Evolutionary conservation across 2,797 vertebrate genomes (phyloP).

Genomic region (Betta splendens): DNA sequence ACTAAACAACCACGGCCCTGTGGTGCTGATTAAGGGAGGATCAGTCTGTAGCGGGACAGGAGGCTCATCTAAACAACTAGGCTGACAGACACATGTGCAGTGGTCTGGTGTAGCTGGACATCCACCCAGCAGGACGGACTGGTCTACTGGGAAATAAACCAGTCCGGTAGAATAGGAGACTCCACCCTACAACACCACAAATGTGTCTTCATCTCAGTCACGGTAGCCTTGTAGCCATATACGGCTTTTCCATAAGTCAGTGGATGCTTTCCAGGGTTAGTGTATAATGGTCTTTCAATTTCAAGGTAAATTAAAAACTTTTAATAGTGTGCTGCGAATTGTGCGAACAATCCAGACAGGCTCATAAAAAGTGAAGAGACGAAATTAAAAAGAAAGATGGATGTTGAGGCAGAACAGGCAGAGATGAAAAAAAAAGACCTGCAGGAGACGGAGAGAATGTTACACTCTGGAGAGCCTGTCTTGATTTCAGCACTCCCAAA

Average conservation of each 20-base stretch:
- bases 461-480: slow-evolving; percentile 70
- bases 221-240: slow-evolving; percentile 18
- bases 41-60: slow-evolving; percentile 39
- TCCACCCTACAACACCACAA: slow-evolving; percentile 19
- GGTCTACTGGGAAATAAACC: slow-evolving; percentile 24
- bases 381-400: neutral
- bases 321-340: slow-evolving; percentile 1
- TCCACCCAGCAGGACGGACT: slow-evolving; percentile 45
- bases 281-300: slow-evolving; percentile 38
- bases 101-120: slow-evolving; percentile 38
- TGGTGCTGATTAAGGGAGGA: slow-evolving; percentile 59
- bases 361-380: neutral
- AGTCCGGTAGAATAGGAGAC: slow-evolving; percentile 15
- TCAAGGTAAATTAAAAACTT: slow-evolving; percentile 34
- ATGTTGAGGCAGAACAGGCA: slow-evolving; percentile 8
- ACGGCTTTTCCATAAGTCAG: slow-evolving; percentile 46
- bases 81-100: slow-evolving; percentile 29
- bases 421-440: slow-evolving; percentile 19
- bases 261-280: slow-evolving; percentile 40
- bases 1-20: slow-evolving; percentile 39
- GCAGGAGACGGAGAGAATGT: slow-evolving; percentile 40
- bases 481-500: slow-evolving; percentile 92
- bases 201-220: slow-evolving; percentile 47
- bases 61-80: slow-evolving; percentile 33
- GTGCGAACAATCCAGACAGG: slow-evolving; percentile 1